These are phyloP conservation scores for Crotalus horridus DNA, from an alignment of 2,113 vertebrate species.

Conservation along the genomic window DNA sequence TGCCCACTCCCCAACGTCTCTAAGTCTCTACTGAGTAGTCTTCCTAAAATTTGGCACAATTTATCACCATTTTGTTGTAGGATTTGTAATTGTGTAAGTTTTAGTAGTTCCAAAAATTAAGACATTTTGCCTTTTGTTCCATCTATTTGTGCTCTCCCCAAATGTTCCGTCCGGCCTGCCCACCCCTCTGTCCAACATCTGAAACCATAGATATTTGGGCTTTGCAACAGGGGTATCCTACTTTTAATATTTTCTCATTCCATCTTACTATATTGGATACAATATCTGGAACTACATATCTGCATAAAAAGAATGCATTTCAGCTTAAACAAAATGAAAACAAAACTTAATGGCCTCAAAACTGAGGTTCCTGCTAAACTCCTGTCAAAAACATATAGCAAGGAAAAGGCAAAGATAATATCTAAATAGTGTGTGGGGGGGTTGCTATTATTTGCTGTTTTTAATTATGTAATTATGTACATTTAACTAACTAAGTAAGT, in stretches of 20 bases:
- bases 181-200: background rate
- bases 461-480: background rate
- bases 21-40: background rate
- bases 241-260: background rate
- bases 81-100: background rate
- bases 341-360: background rate
- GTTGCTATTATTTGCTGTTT: background rate
- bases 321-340: background rate
- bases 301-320: background rate
- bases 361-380: background rate
- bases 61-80: background rate
- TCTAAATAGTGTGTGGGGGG: background rate
- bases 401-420: conserved; percentile 19
- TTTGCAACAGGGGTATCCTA: background rate
- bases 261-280: background rate
- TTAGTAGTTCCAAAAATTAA: background rate
- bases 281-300: background rate
- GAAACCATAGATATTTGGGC: background rate
- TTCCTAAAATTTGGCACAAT: background rate
- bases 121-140: background rate
- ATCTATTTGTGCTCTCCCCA: background rate
- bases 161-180: background rate
- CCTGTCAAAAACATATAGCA: background rate
- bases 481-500: background rate
- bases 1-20: background rate